Evolutionary conservation across 2,888 invertebrate species (phyloP).

Genomic region (Lepidochrysops patricia): DNA sequence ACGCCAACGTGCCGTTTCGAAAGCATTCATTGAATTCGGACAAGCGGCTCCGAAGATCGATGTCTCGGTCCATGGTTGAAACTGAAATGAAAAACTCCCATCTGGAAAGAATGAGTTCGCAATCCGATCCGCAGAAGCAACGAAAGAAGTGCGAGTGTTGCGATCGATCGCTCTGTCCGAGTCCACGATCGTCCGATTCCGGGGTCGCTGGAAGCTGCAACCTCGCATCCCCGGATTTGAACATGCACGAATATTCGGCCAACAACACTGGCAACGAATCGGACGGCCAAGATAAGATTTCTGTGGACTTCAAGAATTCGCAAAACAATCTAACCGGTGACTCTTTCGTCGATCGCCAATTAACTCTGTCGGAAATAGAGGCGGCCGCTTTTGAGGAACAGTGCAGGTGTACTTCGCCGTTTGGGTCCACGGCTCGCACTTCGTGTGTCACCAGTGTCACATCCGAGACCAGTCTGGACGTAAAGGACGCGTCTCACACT

Average conservation of each 20-base stretch:
- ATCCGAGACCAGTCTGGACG: conserved; percentile 72
- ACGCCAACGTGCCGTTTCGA: conserved; percentile 57
- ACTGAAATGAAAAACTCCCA: conserved; percentile 49
- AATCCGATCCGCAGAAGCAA: conserved; percentile 51
- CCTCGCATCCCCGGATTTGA: conserved; percentile 81
- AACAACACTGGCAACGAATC: conserved; percentile 51
- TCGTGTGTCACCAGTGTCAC: conserved; percentile 76
- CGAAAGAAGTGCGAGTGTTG: conserved; percentile 74
- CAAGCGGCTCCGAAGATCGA: conserved; percentile 66
- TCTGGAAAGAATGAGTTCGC: conserved; percentile 60
- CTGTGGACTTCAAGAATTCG: conserved; percentile 40
- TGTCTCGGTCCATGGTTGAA: conserved; percentile 64
- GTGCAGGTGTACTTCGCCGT: conserved; percentile 82
- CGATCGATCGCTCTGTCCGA: conserved; percentile 77
- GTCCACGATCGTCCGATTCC: conserved; percentile 86
- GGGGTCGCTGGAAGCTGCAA: conserved; percentile 90
- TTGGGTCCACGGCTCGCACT: conserved; percentile 81
- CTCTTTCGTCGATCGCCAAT: conserved; percentile 47
- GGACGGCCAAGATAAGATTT: conserved; percentile 49
- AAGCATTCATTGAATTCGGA: conserved; percentile 77
- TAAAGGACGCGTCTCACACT: conserved; percentile 67
- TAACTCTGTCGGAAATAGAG: conserved; percentile 74
- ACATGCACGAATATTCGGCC: conserved; percentile 49
- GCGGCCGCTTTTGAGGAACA: conserved; percentile 79
- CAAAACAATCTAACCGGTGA: conserved; percentile 44